Conservation (phyloP, 2,888 invertebrate species). For the Drosophila helvetica region DNA sequence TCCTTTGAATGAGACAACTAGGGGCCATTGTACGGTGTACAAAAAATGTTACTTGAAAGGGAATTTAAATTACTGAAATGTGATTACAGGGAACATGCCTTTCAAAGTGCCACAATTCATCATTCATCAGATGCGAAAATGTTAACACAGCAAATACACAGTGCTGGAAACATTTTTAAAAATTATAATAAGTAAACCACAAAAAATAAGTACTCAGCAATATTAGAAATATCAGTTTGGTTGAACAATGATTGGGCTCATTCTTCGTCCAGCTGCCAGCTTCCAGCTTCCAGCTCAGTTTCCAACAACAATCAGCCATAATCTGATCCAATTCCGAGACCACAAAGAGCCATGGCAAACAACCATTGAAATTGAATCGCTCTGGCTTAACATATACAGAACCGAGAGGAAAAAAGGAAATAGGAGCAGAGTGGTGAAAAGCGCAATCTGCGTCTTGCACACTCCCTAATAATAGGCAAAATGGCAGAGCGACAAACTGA, state of each 20-base stretch:
- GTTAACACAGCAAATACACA: too few relatives aligned
- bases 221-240: too few relatives aligned
- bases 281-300: not conserved
- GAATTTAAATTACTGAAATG: too few relatives aligned
- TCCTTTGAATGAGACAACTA: constrained; percentile 3
- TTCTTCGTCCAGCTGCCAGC: not conserved
- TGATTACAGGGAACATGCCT: too few relatives aligned
- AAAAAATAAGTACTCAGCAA: too few relatives aligned
- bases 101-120: too few relatives aligned
- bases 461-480: constrained; percentile 53
- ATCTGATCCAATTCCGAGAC: not conserved
- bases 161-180: too few relatives aligned
- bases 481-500: constrained; percentile 36
- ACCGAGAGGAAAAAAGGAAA: not conserved
- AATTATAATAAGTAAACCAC: too few relatives aligned
- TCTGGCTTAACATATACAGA: constrained; percentile 1
- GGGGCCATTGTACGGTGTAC: not conserved
- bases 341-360: constrained; percentile 10
- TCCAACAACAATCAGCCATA: not conserved
- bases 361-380: constrained; percentile 53
- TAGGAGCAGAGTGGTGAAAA: not conserved
- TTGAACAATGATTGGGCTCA: too few relatives aligned
- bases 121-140: too few relatives aligned
- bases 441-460: constrained; percentile 48
- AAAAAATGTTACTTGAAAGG: not conserved